phyloP scores from a whole-genome alignment of 37 sponge, comb jelly and placozoan species.

The Crambe crambe region DNA sequence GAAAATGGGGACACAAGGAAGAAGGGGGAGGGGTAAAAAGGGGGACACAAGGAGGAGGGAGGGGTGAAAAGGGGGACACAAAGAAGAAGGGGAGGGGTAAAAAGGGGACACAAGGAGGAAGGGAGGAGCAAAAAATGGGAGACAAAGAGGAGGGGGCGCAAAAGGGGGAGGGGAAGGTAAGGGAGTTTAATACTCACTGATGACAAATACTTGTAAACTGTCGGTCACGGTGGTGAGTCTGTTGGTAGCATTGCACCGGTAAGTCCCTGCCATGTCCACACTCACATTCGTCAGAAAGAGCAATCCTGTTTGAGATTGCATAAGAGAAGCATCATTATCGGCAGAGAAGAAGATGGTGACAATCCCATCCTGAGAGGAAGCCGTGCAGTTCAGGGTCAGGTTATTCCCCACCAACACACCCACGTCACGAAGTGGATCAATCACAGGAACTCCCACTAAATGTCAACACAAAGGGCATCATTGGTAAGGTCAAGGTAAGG shows the following conservation, averaged over 20 bases:
- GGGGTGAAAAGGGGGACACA: background rate
- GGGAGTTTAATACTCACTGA: too few relatives aligned
- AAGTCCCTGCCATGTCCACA: background rate
- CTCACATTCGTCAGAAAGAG: background rate
- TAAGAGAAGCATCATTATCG: too few relatives aligned
- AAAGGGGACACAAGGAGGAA: background rate
- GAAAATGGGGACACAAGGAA: background rate
- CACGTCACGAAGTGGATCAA: background rate
- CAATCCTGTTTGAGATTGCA: too few relatives aligned
- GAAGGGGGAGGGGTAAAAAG: background rate
- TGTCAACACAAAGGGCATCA: too few relatives aligned
- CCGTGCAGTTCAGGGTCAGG: constrained; percentile 22
- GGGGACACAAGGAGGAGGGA: background rate
- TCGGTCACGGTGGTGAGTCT: background rate
- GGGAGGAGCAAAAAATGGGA: background rate
- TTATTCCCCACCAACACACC: background rate
- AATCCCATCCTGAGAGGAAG: background rate
- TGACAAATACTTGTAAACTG: background rate
- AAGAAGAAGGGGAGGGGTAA: background rate
- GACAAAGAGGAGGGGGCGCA: background rate
- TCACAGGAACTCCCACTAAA: background rate
- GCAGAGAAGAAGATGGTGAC: background rate
- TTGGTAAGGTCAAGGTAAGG: too few relatives aligned
- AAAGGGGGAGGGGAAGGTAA: too few relatives aligned
- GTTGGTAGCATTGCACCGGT: background rate